A percentile compares a stretch with the other conserved stretches of the same genome.
Conservation (phyloP, 53 echinoderm and acorn worm genomes). For the Henricia sp. region DNA sequence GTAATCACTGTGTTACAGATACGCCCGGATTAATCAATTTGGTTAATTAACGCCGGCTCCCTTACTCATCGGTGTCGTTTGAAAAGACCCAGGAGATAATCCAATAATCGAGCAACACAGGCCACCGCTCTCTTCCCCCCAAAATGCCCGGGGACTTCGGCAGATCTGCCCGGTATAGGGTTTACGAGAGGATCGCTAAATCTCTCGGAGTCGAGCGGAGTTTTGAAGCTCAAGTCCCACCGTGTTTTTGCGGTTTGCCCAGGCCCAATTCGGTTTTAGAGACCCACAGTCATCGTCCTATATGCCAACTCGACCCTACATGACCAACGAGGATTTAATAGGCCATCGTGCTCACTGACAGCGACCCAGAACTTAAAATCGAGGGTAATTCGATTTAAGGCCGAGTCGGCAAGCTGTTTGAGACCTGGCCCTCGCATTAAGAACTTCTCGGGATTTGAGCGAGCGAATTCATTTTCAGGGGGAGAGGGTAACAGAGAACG, state of each 20-base stretch:
- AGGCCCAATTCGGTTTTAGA: conserved; percentile 2
- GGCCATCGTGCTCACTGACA: conserved; percentile 42
- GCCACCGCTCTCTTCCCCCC: conserved; percentile 32
- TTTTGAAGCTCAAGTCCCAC: background rate
- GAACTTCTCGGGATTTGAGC: conserved; percentile 5
- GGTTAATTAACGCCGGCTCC: conserved; percentile 66
- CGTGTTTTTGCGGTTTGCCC: conserved; percentile 19
- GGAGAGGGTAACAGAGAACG: conserved; percentile 16
- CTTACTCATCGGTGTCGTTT: conserved; percentile 66
- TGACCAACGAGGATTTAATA: conserved; percentile 64
- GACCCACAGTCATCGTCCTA: background rate
- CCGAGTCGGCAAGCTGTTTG: conserved; percentile 44
- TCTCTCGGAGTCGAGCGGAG: background rate
- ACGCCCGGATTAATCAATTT: conserved; percentile 73
- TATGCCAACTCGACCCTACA: conserved; percentile 34
- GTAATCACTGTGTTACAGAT: conserved; percentile 73
- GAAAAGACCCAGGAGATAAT: conserved; percentile 56
- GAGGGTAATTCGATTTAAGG: conserved; percentile 63
- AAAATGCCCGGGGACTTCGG: conserved; percentile 2
- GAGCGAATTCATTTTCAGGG: conserved; percentile 46
- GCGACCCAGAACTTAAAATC: conserved; percentile 50
- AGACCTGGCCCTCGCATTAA: background rate
- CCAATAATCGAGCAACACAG: conserved; percentile 62
- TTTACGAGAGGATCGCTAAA: background rate
- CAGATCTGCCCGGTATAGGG: no score